Conservation (phyloP, 2,888 invertebrate genomes). For the Sminthurinus aureus region DNA sequence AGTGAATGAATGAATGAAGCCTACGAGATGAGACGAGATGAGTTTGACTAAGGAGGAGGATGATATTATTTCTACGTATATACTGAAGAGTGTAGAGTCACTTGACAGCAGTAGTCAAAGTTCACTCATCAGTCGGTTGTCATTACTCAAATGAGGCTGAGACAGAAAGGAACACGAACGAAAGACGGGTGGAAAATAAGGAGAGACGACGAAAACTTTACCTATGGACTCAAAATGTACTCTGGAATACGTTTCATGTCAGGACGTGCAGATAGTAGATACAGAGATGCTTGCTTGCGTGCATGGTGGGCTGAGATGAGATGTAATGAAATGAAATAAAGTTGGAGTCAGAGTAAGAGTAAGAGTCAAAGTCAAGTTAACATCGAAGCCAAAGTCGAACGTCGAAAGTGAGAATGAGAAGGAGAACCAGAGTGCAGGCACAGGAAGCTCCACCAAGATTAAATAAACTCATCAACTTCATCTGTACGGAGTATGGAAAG, state of each 20-base stretch:
- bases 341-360: no score
- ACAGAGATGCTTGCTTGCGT: neutral
- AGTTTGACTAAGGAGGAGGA: neutral
- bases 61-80: neutral
- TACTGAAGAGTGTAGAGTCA: neutral
- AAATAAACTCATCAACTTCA: slow-evolving; percentile 6
- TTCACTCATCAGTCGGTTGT: slow-evolving; percentile 5
- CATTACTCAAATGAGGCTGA: slow-evolving; percentile 11
- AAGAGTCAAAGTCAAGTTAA: no score
- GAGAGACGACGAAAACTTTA: neutral
- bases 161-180: neutral
- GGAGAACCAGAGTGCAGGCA: neutral
- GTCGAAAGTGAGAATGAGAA: neutral
- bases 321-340: neutral
- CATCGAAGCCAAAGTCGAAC: no score
- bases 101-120: slow-evolving; percentile 6
- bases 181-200: neutral
- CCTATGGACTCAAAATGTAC: no score
- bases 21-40: neutral
- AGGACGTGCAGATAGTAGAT: neutral
- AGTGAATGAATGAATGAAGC: neutral
- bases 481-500: neutral
- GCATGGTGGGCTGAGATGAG: neutral
- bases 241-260: no score
- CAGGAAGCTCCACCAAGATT: slow-evolving; percentile 17